Conservation (phyloP, 2,797 vertebrate genomes). For the Spinus pinus region DNA sequence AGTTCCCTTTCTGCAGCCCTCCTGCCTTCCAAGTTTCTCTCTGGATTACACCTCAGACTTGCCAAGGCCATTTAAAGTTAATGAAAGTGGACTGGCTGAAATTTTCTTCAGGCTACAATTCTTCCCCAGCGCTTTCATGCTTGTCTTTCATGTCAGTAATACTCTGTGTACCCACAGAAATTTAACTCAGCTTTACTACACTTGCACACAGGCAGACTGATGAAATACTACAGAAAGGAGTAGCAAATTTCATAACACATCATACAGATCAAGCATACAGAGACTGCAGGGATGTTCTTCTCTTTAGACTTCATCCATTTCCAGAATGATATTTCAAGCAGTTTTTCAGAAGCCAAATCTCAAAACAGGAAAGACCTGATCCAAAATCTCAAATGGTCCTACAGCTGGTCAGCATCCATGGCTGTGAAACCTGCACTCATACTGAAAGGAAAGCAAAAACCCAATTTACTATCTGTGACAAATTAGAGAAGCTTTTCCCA, state of each 20-base stretch:
- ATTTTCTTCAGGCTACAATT: constrained; percentile 43
- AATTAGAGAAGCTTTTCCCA: not conserved
- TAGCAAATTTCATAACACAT: not conserved
- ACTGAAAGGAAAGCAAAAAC: not conserved
- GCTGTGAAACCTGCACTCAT: not conserved
- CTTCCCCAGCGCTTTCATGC: not conserved
- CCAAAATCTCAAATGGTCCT: not conserved
- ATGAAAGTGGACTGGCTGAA: constrained; percentile 48
- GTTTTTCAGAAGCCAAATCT: not conserved
- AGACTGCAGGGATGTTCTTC: not conserved
- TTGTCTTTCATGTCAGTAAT: constrained; percentile 12
- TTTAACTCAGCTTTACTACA: not conserved
- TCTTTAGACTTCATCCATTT: not conserved
- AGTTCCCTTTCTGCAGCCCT: not conserved
- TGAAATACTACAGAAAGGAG: not conserved
- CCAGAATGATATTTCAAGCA: not conserved
- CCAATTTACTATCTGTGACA: not conserved
- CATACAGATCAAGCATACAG: not conserved
- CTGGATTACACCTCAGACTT: constrained; percentile 7
- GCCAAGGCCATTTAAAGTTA: constrained; percentile 17
- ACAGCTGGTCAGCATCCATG: not conserved
- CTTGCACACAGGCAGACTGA: not conserved
- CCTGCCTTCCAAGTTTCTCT: not conserved
- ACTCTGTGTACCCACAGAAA: not conserved
- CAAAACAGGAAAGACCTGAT: not conserved